phyloP scores from a whole-genome alignment of 2,888 invertebrate genomes.

The Melanostoma mellinum region DNA sequence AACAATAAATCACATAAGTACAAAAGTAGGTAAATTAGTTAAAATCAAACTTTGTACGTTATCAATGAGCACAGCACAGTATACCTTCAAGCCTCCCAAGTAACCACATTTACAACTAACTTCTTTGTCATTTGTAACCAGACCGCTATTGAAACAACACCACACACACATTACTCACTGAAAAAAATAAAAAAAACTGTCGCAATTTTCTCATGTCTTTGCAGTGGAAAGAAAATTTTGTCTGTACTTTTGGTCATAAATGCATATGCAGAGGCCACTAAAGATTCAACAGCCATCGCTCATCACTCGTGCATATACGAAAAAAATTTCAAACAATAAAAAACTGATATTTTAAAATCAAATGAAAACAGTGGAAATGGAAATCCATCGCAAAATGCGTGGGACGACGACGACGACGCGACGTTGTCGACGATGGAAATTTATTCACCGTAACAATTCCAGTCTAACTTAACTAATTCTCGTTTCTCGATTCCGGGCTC shows the following conservation, averaged over 20 bases:
- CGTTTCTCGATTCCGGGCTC: slow-evolving; percentile 5
- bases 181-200: slow-evolving; percentile 6
- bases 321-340: slow-evolving; percentile 15
- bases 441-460: slow-evolving; percentile 56
- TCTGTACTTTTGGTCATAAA: not conserved
- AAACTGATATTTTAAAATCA: slow-evolving; percentile 20
- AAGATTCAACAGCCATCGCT: slow-evolving; percentile 15
- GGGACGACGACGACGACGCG: slow-evolving; percentile 18
- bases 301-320: not conserved
- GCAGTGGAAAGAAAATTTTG: slow-evolving; percentile 21
- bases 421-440: slow-evolving; percentile 29
- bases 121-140: slow-evolving; percentile 17
- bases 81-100: too few species aligned
- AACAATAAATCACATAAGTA: too few species aligned
- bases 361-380: not conserved
- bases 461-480: slow-evolving; percentile 50
- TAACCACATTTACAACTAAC: not conserved
- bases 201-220: slow-evolving; percentile 10
- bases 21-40: too few species aligned
- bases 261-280: slow-evolving; percentile 6
- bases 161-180: not conserved
- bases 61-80: too few species aligned
- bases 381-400: slow-evolving; percentile 49
- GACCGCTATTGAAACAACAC: too few species aligned
- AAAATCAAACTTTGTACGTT: too few species aligned